phyloP scores from a whole-genome alignment of 2,888 invertebrate species.

The Clivina fossor region DNA sequence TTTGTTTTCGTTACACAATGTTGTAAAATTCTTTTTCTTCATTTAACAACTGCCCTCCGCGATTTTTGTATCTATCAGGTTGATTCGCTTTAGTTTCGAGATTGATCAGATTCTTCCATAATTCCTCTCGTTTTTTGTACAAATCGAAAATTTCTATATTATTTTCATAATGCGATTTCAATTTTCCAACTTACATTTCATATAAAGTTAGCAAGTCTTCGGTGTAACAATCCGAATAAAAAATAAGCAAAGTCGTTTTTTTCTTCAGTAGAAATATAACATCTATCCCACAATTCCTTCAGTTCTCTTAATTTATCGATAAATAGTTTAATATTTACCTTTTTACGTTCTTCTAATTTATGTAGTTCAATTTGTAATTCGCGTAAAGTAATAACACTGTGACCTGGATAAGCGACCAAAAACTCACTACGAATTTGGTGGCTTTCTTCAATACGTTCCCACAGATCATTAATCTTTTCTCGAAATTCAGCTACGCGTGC shows the following conservation, averaged over 20 bases:
- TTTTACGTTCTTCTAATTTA: slow-evolving; percentile 73
- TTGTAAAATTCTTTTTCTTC: slow-evolving; percentile 93
- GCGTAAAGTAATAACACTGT: slow-evolving; percentile 58
- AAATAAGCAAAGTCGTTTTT: slow-evolving; percentile 65
- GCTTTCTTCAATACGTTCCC: slow-evolving; percentile 76
- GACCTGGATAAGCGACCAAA: slow-evolving; percentile 62
- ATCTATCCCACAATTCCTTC: slow-evolving; percentile 72
- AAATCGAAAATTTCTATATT: slow-evolving; percentile 70
- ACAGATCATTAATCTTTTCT: slow-evolving; percentile 64
- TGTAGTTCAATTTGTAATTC: slow-evolving; percentile 70
- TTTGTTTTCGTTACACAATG: no score
- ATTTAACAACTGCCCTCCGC: slow-evolving; percentile 81
- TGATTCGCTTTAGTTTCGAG: slow-evolving; percentile 76
- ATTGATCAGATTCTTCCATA: slow-evolving; percentile 76
- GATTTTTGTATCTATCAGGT: slow-evolving; percentile 80
- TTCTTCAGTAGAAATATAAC: slow-evolving; percentile 67
- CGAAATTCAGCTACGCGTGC: slow-evolving; percentile 62
- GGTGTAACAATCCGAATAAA: slow-evolving; percentile 68
- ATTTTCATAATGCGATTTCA: slow-evolving; percentile 65
- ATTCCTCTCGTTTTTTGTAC: slow-evolving; percentile 64
- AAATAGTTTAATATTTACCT: slow-evolving; percentile 71
- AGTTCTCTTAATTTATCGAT: slow-evolving; percentile 75
- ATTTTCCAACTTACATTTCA: slow-evolving; percentile 73
- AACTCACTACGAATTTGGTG: slow-evolving; percentile 65
- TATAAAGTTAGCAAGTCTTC: slow-evolving; percentile 80